Percentiles rank a stretch among this genome's conserved stretches.
Conservation (phyloP, 2,888 invertebrate species). For the Antheraea assamensis region DNA sequence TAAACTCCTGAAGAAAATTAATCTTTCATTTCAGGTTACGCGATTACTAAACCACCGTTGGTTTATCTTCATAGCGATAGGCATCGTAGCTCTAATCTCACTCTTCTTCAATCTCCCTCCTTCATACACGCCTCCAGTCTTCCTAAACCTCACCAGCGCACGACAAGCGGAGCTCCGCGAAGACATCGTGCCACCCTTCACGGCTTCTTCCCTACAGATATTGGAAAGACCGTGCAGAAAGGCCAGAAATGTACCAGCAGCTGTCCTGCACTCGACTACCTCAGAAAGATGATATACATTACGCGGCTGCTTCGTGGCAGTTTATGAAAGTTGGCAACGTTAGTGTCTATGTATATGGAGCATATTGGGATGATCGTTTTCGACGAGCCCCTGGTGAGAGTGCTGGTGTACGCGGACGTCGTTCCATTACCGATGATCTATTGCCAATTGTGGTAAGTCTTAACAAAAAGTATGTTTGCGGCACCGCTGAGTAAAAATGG, state of each 20-base stretch:
- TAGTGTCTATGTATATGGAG: conserved; percentile 28
- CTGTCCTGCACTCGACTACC: conserved; percentile 24
- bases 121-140: not conserved
- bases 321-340: conserved; percentile 16
- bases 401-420: conserved; percentile 27
- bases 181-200: not conserved
- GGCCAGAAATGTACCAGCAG: conserved; percentile 23
- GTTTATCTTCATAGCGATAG: not conserved
- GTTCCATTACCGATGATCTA: conserved; percentile 24
- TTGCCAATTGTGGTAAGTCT: conserved; percentile 28
- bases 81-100: not conserved
- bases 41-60: not conserved
- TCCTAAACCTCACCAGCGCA: not conserved
- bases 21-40: not conserved
- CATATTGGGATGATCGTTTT: conserved; percentile 28
- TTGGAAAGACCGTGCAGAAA: conserved; percentile 24
- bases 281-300: conserved; percentile 12
- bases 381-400: conserved; percentile 26
- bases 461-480: too few relatives aligned
- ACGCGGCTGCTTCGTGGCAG: conserved; percentile 26
- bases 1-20: not conserved
- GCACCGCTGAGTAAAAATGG: too few relatives aligned
- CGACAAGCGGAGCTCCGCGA: not conserved
- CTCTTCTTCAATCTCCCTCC: not conserved
- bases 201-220: conserved; percentile 23